These are phyloP conservation scores for Sminthurides aquaticus DNA, from an alignment of 2,888 invertebrate species.

Conservation along the genomic window DNA sequence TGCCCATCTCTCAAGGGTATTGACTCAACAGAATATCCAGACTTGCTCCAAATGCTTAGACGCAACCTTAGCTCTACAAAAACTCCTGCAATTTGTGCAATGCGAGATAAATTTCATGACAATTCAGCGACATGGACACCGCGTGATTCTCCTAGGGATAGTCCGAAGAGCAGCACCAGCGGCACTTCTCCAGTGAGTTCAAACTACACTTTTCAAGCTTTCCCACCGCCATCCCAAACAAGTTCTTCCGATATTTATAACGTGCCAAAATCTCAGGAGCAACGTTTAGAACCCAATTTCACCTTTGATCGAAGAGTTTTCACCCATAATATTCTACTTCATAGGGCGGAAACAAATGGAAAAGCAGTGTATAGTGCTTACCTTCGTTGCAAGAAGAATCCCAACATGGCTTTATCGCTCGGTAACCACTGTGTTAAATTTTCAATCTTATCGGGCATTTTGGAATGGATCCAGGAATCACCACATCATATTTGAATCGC, in stretches of 20 bases:
- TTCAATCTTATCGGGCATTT: slow-evolving; percentile 40
- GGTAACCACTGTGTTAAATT: slow-evolving; percentile 38
- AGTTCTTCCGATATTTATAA: neutral
- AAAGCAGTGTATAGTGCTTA: slow-evolving; percentile 26
- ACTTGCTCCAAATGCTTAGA: slow-evolving; percentile 23
- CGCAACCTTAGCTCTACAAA: slow-evolving; percentile 20
- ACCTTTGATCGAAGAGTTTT: neutral
- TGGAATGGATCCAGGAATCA: slow-evolving; percentile 13
- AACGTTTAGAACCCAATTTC: neutral
- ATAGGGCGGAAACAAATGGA: neutral
- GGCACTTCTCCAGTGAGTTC: neutral
- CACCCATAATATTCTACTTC: slow-evolving; percentile 1
- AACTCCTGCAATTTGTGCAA: slow-evolving; percentile 29
- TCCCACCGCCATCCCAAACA: neutral
- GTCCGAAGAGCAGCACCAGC: neutral
- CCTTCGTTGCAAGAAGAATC: slow-evolving; percentile 37
- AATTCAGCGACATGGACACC: neutral
- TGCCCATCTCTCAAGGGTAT: slow-evolving; percentile 2
- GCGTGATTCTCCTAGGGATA: neutral
- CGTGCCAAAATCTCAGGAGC: too few species aligned
- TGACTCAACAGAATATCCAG: slow-evolving; percentile 8
- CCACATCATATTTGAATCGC: neutral
- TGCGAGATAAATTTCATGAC: slow-evolving; percentile 2
- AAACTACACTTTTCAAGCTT: neutral
- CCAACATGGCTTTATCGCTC: slow-evolving; percentile 32